Evolutionary conservation across 2,113 vertebrate species (phyloP).

Genomic region (Gavia stellata): DNA sequence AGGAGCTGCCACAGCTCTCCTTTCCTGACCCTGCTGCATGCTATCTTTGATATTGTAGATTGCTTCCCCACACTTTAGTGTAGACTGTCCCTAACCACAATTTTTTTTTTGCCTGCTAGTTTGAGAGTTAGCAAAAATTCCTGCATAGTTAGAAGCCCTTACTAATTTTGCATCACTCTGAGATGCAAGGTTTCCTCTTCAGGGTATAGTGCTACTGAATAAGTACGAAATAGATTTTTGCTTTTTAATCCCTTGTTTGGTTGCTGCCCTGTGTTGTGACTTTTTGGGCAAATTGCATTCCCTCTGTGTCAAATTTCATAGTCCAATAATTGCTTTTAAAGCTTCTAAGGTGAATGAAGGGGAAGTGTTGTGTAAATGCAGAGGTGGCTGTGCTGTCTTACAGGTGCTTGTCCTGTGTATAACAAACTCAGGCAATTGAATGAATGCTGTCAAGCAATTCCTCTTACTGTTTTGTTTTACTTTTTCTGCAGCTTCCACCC

Average conservation of each 20-base stretch:
- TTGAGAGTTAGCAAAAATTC: not conserved
- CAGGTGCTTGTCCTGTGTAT: not conserved
- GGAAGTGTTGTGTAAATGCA: not conserved
- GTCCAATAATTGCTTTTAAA: not conserved
- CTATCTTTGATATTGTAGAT: not conserved
- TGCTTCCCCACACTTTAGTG: not conserved
- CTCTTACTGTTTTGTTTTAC: not conserved
- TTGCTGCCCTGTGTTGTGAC: not conserved
- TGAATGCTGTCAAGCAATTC: not conserved
- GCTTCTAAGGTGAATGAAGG: not conserved
- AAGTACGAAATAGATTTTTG: not conserved
- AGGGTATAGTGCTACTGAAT: not conserved
- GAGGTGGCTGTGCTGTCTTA: not conserved
- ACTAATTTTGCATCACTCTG: not conserved
- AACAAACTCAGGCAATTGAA: not conserved
- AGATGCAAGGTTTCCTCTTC: not conserved
- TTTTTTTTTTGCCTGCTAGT: not conserved
- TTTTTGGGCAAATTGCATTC: not conserved
- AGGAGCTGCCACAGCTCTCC: not conserved
- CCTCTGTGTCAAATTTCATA: not conserved
- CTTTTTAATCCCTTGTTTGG: not conserved
- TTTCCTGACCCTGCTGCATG: not conserved
- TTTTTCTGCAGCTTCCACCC: conserved; percentile 84
- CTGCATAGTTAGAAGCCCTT: not conserved
- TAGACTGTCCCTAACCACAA: not conserved